Evolutionary conservation across 2,888 invertebrate species (phyloP).

Genomic region (Cheilosia pagana): DNA sequence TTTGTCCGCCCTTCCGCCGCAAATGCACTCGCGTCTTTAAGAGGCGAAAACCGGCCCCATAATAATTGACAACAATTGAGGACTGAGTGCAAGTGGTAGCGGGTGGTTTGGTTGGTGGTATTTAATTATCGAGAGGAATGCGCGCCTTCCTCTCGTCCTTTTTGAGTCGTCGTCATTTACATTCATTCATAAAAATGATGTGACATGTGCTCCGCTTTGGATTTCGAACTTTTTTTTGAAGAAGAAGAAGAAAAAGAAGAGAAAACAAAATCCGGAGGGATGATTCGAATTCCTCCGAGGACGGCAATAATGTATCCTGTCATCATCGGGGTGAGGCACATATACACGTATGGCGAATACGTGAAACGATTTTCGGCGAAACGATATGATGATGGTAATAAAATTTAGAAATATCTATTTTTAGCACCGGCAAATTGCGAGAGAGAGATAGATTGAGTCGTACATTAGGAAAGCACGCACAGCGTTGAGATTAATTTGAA

Average conservation of each 20-base stretch:
- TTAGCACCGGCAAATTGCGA: slow-evolving; percentile 29
- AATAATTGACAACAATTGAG: neutral
- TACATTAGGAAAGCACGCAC: slow-evolving; percentile 15
- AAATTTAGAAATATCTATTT: slow-evolving; percentile 56
- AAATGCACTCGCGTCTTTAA: slow-evolving; percentile 11
- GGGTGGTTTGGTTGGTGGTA: neutral
- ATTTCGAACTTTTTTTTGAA: neutral
- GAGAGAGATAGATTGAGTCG: slow-evolving; percentile 33
- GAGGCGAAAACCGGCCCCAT: slow-evolving; percentile 10
- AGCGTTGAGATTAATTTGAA: slow-evolving; percentile 36
- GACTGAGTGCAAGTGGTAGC: neutral
- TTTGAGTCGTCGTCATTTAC: slow-evolving; percentile 1
- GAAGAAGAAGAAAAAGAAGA: neutral
- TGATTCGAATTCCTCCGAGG: slow-evolving; percentile 42
- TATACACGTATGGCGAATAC: neutral
- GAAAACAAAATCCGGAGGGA: slow-evolving; percentile 11
- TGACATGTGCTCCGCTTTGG: slow-evolving; percentile 45
- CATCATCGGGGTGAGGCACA: neutral
- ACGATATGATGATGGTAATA: slow-evolving; percentile 44
- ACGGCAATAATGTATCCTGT: slow-evolving; percentile 48
- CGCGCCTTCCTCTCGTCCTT: slow-evolving; percentile 13
- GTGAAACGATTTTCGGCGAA: slow-evolving; percentile 9
- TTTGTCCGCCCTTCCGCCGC: neutral
- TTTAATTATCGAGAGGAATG: slow-evolving; percentile 38
- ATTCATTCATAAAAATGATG: slow-evolving; percentile 65